These are phyloP conservation scores for Actinostola sp. DNA, from an alignment of 92 coral and sea anemone genomes.

Conservation along the genomic window DNA sequence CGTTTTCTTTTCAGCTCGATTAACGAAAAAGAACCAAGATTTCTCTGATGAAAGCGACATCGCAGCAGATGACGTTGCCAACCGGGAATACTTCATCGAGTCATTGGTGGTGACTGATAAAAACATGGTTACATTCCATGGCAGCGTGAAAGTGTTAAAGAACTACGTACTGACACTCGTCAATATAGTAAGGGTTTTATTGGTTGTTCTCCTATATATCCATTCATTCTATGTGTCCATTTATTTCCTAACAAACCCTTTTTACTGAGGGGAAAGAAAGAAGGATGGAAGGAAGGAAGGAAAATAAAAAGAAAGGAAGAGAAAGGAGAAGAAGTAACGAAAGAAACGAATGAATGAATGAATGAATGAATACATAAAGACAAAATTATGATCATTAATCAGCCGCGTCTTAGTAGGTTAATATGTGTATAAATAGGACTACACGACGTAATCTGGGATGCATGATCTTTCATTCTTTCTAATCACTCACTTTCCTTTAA, in stretches of 20 bases:
- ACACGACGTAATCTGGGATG: too few relatives aligned
- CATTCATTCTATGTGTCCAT: neutral
- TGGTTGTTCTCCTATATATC: neutral
- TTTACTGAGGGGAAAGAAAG: neutral
- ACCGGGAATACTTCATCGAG: conserved; percentile 44
- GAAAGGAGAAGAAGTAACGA: too few relatives aligned
- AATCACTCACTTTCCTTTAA: conserved; percentile 8
- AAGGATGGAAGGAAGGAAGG: too few relatives aligned
- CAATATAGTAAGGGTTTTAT: conserved; percentile 56
- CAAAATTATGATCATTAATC: too few relatives aligned
- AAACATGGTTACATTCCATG: conserved; percentile 68
- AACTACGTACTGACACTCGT: conserved; percentile 60
- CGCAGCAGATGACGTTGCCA: neutral
- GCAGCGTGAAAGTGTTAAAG: conserved; percentile 48
- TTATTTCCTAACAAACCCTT: neutral
- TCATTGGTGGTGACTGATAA: conserved; percentile 70
- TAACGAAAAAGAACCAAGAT: conserved; percentile 2
- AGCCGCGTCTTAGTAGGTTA: too few relatives aligned
- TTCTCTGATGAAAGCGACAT: conserved; percentile 23
- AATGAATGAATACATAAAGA: neutral
- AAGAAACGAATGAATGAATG: too few relatives aligned
- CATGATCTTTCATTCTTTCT: too few relatives aligned
- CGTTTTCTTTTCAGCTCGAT: neutral
- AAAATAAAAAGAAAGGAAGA: too few relatives aligned
- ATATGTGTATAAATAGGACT: too few relatives aligned